Evolutionary conservation across 2,113 vertebrate genomes (phyloP), one percentile per base, ranked within the genome.

Genomic region (Cricetomys ansorgei): DNA sequence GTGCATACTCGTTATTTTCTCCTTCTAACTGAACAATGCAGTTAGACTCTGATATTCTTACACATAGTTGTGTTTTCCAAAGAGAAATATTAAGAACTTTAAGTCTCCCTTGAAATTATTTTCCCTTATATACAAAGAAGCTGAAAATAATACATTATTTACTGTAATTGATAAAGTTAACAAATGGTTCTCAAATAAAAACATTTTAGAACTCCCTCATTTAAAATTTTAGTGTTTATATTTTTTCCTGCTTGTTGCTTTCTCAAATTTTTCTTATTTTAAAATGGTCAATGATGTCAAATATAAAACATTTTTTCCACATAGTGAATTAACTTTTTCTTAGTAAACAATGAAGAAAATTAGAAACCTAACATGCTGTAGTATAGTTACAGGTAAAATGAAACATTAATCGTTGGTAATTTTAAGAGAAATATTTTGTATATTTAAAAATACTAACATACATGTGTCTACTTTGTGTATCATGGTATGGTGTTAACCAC

Each of bases 301-400:
- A 91, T 5, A 67, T 15, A 89, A 3, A 34, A 59, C 23, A 37
- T 12, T n/a, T 83, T 94, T 59, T 79, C 3, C 79, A 2, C 43
- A 83, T 57, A 45, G 19, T 45, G 70, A 59, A 91, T 55, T 94
- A 40, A 0, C 2, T 2, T 89, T 77, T 34, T 91, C 19, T 92
- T 88, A 55, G n/a, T 72, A 72, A 92, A 89, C 57, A 93, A 67
- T 19, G n/a, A 93, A 89, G 70, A 53, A 91, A 94, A 72, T 73
- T 4, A 29, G 75, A 31, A 84, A 62, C 1, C 27, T 85, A 67
- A 85, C 3, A 72, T 69, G 59, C 45, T 48, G 2, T 45, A 23
- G 65, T 72, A 91, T 94, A 80, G 31, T 81, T 80, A 43, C 70
- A 77, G 55, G 11, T 37, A 76, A 43, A 89, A 37, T 53, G 29